Percentiles rank a stretch among this genome's conserved stretches.
phyloP scores from a whole-genome alignment of 2,797 vertebrate species.

The Hylomyscus alleni region DNA sequence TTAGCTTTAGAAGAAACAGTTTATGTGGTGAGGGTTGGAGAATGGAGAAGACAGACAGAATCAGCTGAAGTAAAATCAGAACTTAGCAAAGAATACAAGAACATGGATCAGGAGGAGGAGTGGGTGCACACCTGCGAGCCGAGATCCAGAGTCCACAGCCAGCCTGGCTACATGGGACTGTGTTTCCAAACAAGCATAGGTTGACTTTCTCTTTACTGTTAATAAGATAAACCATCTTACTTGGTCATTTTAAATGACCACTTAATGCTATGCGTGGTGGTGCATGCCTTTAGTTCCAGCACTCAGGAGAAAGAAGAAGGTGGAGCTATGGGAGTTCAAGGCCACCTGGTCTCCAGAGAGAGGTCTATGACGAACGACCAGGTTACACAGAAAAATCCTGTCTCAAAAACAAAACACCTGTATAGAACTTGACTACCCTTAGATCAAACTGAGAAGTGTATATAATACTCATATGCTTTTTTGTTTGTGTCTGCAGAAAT shows the following conservation, averaged over 20 bases:
- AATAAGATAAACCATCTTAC: slow-evolving; percentile 1
- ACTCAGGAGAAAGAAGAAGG: not conserved
- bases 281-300: not conserved
- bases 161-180: not conserved
- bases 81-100: slow-evolving; percentile 7
- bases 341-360: not conserved
- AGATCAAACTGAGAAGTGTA: not conserved
- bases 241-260: not conserved
- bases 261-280: not conserved
- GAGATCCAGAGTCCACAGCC: not conserved
- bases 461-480: not conserved
- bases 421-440: not conserved
- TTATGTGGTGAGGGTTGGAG: not conserved
- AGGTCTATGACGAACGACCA: not conserved
- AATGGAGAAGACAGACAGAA: not conserved
- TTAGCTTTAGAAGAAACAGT: slow-evolving; percentile 15
- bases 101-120: not conserved
- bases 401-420: not conserved
- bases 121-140: not conserved
- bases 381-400: not conserved
- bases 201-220: not conserved
- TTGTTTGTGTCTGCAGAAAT: slow-evolving; percentile 35
- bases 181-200: not conserved
- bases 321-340: not conserved
- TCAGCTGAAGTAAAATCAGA: slow-evolving; percentile 44